Evolutionary conservation across 2,888 invertebrate genomes (phyloP).

Genomic region (Anoplius nigerrimus): DNA sequence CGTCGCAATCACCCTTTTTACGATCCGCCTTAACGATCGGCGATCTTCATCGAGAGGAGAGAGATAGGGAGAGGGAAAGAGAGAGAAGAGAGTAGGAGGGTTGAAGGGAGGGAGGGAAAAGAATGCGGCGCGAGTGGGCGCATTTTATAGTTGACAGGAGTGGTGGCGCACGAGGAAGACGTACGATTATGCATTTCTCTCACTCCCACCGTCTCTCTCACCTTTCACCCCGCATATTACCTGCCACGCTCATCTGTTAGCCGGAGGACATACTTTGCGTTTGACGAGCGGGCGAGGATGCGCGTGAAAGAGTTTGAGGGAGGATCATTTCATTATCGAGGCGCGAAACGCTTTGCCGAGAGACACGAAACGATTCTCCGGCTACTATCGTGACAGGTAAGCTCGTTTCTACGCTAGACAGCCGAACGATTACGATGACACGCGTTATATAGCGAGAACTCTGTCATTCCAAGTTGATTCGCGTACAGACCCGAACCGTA

Average conservation of each 20-base stretch:
- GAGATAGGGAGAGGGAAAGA: not conserved
- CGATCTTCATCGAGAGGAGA: not conserved
- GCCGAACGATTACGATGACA: too few species aligned
- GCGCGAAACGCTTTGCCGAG: not conserved
- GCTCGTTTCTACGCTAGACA: too few species aligned
- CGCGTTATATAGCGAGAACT: too few species aligned
- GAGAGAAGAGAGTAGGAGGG: not conserved
- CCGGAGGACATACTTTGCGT: slow-evolving; percentile 16
- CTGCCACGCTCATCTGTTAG: slow-evolving; percentile 27
- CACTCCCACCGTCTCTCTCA: slow-evolving; percentile 35
- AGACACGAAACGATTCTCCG: not conserved
- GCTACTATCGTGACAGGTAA: too few species aligned
- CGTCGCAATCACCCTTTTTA: too few species aligned
- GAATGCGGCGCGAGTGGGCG: slow-evolving; percentile 3
- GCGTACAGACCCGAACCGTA: too few species aligned
- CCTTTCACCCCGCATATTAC: slow-evolving; percentile 45
- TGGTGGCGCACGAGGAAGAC: slow-evolving; percentile 32
- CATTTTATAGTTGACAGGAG: slow-evolving; percentile 24
- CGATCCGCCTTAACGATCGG: not conserved
- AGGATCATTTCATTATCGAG: slow-evolving; percentile 14
- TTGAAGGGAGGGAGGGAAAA: slow-evolving; percentile 4
- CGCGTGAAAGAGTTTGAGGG: slow-evolving; percentile 24
- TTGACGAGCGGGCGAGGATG: slow-evolving; percentile 18
- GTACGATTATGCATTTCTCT: slow-evolving; percentile 44
- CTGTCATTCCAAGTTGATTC: too few species aligned